Evolutionary conservation across 2,797 vertebrate genomes (phyloP).

Genomic region (Enteromius paludinosus): DNA sequence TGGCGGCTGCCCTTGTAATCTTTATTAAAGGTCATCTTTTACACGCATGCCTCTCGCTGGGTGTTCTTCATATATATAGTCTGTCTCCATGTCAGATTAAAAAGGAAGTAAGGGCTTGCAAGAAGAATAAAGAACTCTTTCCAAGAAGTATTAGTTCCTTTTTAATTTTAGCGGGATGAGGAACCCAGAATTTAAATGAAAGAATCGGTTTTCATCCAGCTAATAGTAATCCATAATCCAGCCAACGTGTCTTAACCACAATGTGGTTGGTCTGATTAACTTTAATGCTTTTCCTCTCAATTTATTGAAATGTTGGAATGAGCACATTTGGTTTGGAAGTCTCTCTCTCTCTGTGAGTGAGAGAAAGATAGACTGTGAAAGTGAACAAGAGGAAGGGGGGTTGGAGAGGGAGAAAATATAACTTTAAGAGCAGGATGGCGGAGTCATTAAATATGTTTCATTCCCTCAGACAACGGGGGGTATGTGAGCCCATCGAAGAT

Average conservation of each 20-base stretch:
- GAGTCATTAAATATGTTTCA: conserved; percentile 59
- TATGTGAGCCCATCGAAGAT: conserved; percentile 73
- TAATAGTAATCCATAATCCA: conserved; percentile 89
- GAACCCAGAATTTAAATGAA: conserved; percentile 85
- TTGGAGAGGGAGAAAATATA: conserved; percentile 38
- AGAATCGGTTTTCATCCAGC: conserved; percentile 86
- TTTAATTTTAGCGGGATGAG: conserved; percentile 83
- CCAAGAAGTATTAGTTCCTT: conserved; percentile 85
- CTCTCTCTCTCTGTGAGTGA: conserved; percentile 70
- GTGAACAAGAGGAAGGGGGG: conserved; percentile 48
- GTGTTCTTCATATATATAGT: conserved; percentile 67
- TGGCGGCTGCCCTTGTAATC: conserved; percentile 23
- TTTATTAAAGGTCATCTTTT: conserved; percentile 51
- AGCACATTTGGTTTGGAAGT: conserved; percentile 81
- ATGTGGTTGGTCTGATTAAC: conserved; percentile 88
- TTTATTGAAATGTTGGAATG: conserved; percentile 87
- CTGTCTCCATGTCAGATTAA: conserved; percentile 67
- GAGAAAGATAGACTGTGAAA: conserved; percentile 63
- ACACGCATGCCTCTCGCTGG: conserved; percentile 63
- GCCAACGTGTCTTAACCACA: conserved; percentile 84
- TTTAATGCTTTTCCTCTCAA: conserved; percentile 85
- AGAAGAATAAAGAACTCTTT: conserved; percentile 80
- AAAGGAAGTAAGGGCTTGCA: conserved; percentile 65
- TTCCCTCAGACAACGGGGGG: conserved; percentile 56
- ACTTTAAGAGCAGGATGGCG: conserved; percentile 49